phyloP scores from a whole-genome alignment of 2,888 invertebrate genomes.

The Poecilus cupreus region DNA sequence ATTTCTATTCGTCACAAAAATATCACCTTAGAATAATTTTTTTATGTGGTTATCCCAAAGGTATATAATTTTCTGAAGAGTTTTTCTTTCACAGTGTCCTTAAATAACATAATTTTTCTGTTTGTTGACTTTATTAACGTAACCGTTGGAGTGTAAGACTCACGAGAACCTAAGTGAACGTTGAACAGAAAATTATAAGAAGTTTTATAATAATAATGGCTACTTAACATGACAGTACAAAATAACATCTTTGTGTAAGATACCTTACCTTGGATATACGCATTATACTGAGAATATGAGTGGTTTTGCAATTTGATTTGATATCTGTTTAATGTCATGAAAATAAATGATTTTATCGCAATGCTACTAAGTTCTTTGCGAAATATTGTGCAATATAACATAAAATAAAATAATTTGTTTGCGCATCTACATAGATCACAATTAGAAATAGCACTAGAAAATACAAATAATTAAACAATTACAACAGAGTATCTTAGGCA shows the following conservation, averaged over 20 bases:
- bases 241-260: neutral
- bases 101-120: neutral
- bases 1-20: no score
- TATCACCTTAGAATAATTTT: no score
- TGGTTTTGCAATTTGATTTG: constrained; percentile 7
- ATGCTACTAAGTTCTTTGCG: no score
- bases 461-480: no score
- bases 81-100: neutral
- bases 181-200: neutral
- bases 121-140: neutral
- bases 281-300: neutral
- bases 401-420: no score
- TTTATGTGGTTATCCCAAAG: no score
- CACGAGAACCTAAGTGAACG: neutral
- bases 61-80: neutral
- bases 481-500: no score
- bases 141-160: neutral
- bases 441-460: no score
- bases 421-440: no score
- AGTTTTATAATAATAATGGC: neutral
- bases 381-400: no score
- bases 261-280: constrained; percentile 19
- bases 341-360: constrained; percentile 14
- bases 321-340: constrained; percentile 13
- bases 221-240: neutral